Conservation (phyloP, 1,140 invertebrate species). For the Lysiphlebus fabarum region DNA sequence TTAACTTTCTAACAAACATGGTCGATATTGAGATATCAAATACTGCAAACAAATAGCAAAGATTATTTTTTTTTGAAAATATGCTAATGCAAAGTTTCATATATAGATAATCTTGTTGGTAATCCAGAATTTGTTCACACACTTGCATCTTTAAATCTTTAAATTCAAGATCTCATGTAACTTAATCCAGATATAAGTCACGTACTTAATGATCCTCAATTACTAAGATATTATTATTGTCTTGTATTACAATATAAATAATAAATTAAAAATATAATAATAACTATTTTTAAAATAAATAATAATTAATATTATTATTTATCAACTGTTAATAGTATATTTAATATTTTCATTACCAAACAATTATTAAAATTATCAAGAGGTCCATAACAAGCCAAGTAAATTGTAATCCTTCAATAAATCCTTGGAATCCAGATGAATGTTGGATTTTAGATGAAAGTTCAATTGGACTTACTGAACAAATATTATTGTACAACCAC, state of each 20-base stretch:
- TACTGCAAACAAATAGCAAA: conserved; percentile 87
- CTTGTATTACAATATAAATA: too few relatives aligned
- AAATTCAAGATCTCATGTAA: conserved; percentile 96
- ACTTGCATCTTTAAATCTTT: conserved; percentile 92
- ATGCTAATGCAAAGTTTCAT: conserved; percentile 92
- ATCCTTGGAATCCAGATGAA: conserved; percentile 77
- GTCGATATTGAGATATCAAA: conserved; percentile 80
- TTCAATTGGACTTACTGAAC: conserved; percentile 24
- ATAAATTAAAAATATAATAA: too few relatives aligned
- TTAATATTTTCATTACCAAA: conserved; percentile 51
- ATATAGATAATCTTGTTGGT: conserved; percentile 61
- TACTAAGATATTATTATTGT: too few relatives aligned
- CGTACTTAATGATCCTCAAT: conserved; percentile 97
- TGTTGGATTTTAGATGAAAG: conserved; percentile 26
- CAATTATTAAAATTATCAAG: conserved; percentile 97
- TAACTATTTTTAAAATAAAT: too few relatives aligned
- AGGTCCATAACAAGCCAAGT: conserved; percentile 87
- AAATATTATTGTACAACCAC: conserved; percentile 32
- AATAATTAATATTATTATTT: neutral
- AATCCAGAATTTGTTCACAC: conserved; percentile 95
- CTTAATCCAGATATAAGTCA: conserved; percentile 98
- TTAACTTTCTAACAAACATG: conserved; percentile 77
- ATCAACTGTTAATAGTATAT: too few relatives aligned
- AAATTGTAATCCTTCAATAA: conserved; percentile 93
- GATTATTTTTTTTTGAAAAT: conserved; percentile 92